Base-by-base conservation (phyloP, 1,140 invertebrate species). In the Micrasema longulum region DNA sequence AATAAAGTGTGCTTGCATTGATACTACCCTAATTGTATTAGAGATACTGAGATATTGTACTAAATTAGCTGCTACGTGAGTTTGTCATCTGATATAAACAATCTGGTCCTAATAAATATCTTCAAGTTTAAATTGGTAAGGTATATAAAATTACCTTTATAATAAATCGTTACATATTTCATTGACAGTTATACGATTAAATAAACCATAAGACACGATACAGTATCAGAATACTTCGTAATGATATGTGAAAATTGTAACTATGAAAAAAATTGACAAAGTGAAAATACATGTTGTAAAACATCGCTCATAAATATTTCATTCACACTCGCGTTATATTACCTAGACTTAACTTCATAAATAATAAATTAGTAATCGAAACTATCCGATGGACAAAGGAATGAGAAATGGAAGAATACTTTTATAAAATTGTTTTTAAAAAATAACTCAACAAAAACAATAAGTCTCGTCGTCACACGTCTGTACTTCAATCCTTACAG, bases 341-440 rank as follows among this genome's bases (percentile, higher is more conserved):
- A 31, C n/a, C 23, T 26, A 64, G 9, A 55, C 36, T 55, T 23
- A 55, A 22, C 14, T 43, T 5, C n/a, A 68, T 18, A 66, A 53
- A 41, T 22, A 55, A 53, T 68, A 68, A 68, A 38, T 68, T 36
- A 52, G 50, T 55, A 68, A 55, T 20, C 20, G 23, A 53, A 38
- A 66, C 9, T 43, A 66, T 66, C 5, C 26, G 50, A 50, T 47
- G 47, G 26, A 66, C 16, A 53, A 11, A 68, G 65, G 65, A 68
- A 68, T 68, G 65, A 55, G 50, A 43, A 68, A 55, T 68, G 65
- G 65, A 68, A 68, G 50, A 68, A 53, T 55, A 68, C 50, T 50
- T 52, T 52, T 38, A 36, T 20, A 6, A 36, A 57, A 53, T 26
- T 26, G n/a, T 31, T 31, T 31, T 4, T 7, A 31, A 2, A 31